These are phyloP conservation scores for Perca schrenkii DNA, from an alignment of 2,113 vertebrate genomes.

Conservation along the genomic window DNA sequence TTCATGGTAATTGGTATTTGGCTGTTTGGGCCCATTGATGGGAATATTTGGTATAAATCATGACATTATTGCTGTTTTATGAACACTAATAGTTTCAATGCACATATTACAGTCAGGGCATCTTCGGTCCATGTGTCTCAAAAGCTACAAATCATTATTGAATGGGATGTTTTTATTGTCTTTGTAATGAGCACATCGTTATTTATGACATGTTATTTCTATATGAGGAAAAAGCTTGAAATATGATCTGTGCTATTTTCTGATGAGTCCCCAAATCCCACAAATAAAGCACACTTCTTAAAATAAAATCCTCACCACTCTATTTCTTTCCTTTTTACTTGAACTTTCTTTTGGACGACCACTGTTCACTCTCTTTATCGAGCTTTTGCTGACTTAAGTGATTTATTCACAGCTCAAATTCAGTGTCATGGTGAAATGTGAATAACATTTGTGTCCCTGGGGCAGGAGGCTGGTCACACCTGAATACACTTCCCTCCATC, in stretches of 20 bases:
- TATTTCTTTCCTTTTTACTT: conserved; percentile 2
- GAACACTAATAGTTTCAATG: conserved; percentile 23
- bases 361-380: not conserved
- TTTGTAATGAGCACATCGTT: not conserved
- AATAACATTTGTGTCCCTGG: conserved; percentile 42
- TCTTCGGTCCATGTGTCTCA: not conserved
- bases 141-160: conserved; percentile 21
- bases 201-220: conserved; percentile 19
- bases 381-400: conserved; percentile 56
- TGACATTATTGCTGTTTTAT: conserved; percentile 34
- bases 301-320: conserved; percentile 1
- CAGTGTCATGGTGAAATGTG: conserved; percentile 52
- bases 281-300: conserved; percentile 35
- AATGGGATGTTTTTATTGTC: conserved; percentile 1
- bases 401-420: conserved; percentile 64
- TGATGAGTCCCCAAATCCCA: not conserved
- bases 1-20: conserved; percentile 45
- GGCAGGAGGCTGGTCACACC: conserved; percentile 46
- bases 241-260: not conserved
- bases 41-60: conserved; percentile 35
- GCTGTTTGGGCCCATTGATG: conserved; percentile 11
- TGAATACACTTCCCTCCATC: conserved; percentile 38
- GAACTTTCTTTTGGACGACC: conserved; percentile 27
- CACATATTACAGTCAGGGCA: conserved; percentile 3
- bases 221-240: conserved; percentile 9